Evolutionary conservation across 2,113 vertebrate species (phyloP), one percentile per base, ranked within the genome.

Genomic region (Atrichornis clamosus): DNA sequence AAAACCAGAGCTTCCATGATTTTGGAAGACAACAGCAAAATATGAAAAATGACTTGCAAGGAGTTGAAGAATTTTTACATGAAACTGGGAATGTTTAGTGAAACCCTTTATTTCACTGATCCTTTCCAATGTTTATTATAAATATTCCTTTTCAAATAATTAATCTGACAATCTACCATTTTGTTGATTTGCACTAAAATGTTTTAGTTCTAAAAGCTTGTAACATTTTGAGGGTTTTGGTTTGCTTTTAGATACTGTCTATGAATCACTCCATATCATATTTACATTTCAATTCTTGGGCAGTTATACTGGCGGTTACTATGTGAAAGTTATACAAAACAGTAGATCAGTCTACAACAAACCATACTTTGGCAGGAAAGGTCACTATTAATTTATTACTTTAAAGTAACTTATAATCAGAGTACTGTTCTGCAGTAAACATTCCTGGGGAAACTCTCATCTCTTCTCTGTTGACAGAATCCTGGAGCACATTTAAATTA

Each of bases 61-160:
- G 17, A 55, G 22, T 9, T 91, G 72, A 92, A 77, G 86, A 4
- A 84, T 70, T 86, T 81, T 56, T 56, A 70, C 18, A 46, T 9
- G 7, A 78, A 95, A 87, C 13, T 35, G 32, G 62, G 37, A 93
- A 62, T 65, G 28, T 64, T 91, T 59, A 74, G 56, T 2, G 2
- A 86, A 94, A 70, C 23, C 37, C 35, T 52, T 82, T 92, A 85
- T 94, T 83, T 89, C 2, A 1, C 46, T 69, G 30, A 84, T 88
- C 37, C 56, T 83, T 94, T 96, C 93, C 93, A 96, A 90, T 94
- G 30, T 96, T 97, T 95, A 84, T 95, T 79, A 89, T 93, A 95
- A 97, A 95, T 86, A 93, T 26, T 90, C 37, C 23, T 88, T 97
- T 96, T 91, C 83, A 97, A 96, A 97, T 94, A 96, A 92, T 95